These are phyloP conservation scores for Dicycla oo DNA, from an alignment of 2,888 invertebrate genomes.

Conservation along the genomic window DNA sequence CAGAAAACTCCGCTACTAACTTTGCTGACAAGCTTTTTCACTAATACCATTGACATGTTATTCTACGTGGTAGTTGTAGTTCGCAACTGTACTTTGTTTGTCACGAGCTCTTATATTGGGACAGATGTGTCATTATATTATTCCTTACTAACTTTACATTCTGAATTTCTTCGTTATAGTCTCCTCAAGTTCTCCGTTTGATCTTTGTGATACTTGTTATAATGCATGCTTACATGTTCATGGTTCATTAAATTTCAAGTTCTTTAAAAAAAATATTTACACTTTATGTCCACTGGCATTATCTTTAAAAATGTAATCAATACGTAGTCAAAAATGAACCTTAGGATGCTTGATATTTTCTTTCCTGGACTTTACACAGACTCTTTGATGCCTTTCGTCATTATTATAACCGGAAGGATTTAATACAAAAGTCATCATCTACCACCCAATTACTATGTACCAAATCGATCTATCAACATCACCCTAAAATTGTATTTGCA, in stretches of 20 bases:
- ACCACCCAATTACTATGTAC: not conserved
- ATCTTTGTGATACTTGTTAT: not conserved
- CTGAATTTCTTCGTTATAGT: not conserved
- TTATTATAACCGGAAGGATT: not conserved
- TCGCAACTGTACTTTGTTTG: not conserved
- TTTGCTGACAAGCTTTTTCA: not conserved
- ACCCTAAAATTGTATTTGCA: constrained; percentile 20
- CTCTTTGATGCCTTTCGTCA: not conserved
- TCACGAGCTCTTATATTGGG: not conserved
- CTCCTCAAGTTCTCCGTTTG: not conserved
- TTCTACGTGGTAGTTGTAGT: not conserved
- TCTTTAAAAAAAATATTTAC: not conserved
- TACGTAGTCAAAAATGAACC: too few relatives aligned
- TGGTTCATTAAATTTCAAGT: not conserved
- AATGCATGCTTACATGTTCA: not conserved
- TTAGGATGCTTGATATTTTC: not conserved
- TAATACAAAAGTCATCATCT: not conserved
- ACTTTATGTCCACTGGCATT: not conserved
- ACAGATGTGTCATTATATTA: not conserved
- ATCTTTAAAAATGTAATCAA: not conserved
- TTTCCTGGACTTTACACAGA: not conserved
- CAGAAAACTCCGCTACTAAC: not conserved
- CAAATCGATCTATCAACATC: not conserved
- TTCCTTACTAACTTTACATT: not conserved
- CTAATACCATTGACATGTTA: not conserved